phyloP scores from a whole-genome alignment of 1,140 invertebrate species.

The Chlorops oryzae region DNA sequence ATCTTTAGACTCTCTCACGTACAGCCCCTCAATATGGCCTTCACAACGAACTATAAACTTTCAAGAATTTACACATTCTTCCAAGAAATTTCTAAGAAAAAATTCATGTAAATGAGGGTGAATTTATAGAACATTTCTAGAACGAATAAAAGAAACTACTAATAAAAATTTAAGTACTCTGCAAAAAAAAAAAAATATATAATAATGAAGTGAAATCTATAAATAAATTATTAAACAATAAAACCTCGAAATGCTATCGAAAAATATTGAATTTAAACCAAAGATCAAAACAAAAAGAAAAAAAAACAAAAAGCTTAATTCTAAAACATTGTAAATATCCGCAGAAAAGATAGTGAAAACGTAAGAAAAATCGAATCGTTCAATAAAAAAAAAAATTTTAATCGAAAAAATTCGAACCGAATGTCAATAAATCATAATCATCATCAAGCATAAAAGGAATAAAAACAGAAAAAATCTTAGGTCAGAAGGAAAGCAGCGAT shows the following conservation, averaged over 20 bases:
- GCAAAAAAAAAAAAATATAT: neutral
- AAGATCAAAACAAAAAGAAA: neutral
- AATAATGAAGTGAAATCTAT: neutral
- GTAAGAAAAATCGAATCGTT: too few species aligned
- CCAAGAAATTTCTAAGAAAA: too few species aligned
- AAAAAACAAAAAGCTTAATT: neutral
- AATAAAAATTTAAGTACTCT: conserved; percentile 6
- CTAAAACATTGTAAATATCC: neutral
- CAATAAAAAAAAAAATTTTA: too few species aligned
- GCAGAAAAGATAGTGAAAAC: too few species aligned
- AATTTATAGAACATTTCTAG: too few species aligned
- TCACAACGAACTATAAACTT: too few species aligned
- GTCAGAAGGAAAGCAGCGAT: conserved; percentile 25
- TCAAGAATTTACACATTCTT: too few species aligned
- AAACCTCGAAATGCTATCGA: too few species aligned
- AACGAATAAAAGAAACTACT: neutral
- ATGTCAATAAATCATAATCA: conserved; percentile 19
- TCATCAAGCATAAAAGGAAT: conserved; percentile 12
- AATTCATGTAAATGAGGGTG: too few species aligned
- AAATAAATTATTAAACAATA: conserved; percentile 3
- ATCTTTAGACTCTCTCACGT: too few species aligned
- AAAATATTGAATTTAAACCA: too few species aligned
- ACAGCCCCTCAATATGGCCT: too few species aligned
- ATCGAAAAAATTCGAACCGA: neutral
- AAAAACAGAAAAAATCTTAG: conserved; percentile 10